Evolutionary conservation across 2,113 vertebrate species (phyloP).

Genomic region (Phaethornis superciliosus): DNA sequence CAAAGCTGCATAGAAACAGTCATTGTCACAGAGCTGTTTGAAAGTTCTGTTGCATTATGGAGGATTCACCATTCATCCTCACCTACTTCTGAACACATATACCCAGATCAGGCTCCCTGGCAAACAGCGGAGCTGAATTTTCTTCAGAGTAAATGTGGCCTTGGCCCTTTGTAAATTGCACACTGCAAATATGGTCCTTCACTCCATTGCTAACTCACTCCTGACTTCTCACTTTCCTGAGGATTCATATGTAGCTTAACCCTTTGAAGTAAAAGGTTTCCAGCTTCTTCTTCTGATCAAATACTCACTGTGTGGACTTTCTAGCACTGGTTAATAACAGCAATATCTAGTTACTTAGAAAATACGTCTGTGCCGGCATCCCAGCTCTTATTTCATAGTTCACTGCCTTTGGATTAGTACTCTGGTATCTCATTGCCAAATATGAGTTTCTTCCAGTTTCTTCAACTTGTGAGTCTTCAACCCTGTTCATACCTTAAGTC

Average conservation of each 20-base stretch:
- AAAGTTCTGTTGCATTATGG: background rate
- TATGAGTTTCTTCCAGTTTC: background rate
- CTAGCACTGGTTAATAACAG: background rate
- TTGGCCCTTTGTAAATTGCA: background rate
- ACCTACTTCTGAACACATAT: background rate
- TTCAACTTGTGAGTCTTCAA: background rate
- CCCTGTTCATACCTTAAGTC: background rate
- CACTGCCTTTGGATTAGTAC: background rate
- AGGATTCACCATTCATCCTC: background rate
- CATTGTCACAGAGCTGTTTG: background rate
- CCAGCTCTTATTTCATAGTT: background rate
- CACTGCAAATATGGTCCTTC: background rate
- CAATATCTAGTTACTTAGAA: background rate
- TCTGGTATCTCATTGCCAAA: background rate
- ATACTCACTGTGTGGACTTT: background rate
- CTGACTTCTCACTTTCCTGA: background rate
- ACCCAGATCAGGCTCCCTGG: background rate
- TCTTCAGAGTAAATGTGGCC: background rate
- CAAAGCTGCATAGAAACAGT: background rate
- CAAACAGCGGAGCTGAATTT: background rate
- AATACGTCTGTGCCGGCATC: background rate
- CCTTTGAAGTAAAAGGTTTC: background rate
- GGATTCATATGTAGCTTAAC: background rate
- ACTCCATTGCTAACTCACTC: background rate
- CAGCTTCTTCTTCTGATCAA: slow-evolving; percentile 6